Base-by-base conservation (phyloP, 2,888 invertebrate genomes). In the Oligia latruncula region DNA sequence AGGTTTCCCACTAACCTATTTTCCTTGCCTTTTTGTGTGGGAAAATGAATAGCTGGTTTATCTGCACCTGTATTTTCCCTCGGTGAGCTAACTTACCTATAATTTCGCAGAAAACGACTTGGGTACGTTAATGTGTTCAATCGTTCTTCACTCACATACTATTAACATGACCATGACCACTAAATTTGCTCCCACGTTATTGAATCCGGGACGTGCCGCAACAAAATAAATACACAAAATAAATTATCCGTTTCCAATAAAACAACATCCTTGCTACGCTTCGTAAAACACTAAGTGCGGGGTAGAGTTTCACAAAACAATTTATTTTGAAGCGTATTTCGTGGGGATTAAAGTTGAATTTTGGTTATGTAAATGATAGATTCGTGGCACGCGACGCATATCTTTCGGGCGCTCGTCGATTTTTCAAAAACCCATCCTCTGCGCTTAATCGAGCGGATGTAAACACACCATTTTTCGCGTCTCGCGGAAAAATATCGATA, bases 161-260 rank as follows among this genome's bases (percentile, higher is more conserved):
- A 85, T 82, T 87, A 83, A 87, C 68, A 85, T 74, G 66, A 46
- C 73, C 74, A 85, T 88, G 74, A 82, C 77, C 77, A 80, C 75
- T 67, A 82, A 88, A 90, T 85, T 86, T 82, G 87, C 92, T 95
- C 95, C 94, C 95, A 96, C 95, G 95, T 93, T 95, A 94, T 95
- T 94, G 94, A 94, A 93, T 93, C 91, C 66, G 64, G 52, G 52
- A 86, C 91, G 92, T 92, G 91, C 94, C 93, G 92, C 94, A 93
- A 91, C 94, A 92, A 94, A 95, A 96, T 95, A 96, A 96, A 96
- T 96, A 95, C 94, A 94, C 93, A 89, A 95, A 96, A 96, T 96
- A 96, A 95, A 96, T 96, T 96, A 96, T 95, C 95, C 95, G 95
- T 93, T 95, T 95, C 95, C 95, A 97, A 96, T 96, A 97, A 96